Evolutionary conservation across 2,888 invertebrate genomes (phyloP), one percentile per base, ranked within the genome.

Genomic region (Catonia carolina): DNA sequence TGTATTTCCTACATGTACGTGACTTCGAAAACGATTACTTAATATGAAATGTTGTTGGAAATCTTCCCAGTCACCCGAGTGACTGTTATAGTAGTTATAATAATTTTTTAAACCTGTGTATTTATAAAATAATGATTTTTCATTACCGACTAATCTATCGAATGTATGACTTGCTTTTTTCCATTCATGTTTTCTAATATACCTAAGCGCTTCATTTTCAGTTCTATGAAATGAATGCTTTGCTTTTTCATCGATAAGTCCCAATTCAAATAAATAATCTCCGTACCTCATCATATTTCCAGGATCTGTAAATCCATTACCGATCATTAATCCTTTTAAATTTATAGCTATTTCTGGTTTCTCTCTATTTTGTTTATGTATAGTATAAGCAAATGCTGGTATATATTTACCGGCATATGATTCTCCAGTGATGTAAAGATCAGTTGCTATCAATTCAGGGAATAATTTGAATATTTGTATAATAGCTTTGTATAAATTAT

Each of bases 31-130:
- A n/a, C n/a, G n/a, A n/a, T n/a, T n/a, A n/a, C n/a, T n/a, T n/a
- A n/a, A n/a, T n/a, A n/a, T n/a, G n/a, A n/a, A n/a, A n/a, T n/a
- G n/a, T n/a, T n/a, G n/a, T n/a, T n/a, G n/a, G n/a, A n/a, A n/a
- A n/a, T n/a, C n/a, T n/a, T n/a, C n/a, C n/a, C n/a, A n/a, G n/a
- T n/a, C n/a, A 8, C 73, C 71, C 8, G 69, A 73, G 39, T 77
- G 75, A 2, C 72, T 69, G 48, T 80, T 75, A 15, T 91, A 70
- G 67, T 79, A 86, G 69, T 89, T 89, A 69, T 81, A 89, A 66
- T 86, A 86, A 66, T 83, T 84, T 22, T 80, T 73, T 56, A 86
- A 86, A 0, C 90, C 90, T 1, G 89, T 86, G 63, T 82, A 73
- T 66, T 88, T 86, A 62, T 77, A 78, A 67, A 86, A 88, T n/a